Evolutionary conservation across 2,113 vertebrate genomes (phyloP).

Genomic region (Pluvianellus socialis): DNA sequence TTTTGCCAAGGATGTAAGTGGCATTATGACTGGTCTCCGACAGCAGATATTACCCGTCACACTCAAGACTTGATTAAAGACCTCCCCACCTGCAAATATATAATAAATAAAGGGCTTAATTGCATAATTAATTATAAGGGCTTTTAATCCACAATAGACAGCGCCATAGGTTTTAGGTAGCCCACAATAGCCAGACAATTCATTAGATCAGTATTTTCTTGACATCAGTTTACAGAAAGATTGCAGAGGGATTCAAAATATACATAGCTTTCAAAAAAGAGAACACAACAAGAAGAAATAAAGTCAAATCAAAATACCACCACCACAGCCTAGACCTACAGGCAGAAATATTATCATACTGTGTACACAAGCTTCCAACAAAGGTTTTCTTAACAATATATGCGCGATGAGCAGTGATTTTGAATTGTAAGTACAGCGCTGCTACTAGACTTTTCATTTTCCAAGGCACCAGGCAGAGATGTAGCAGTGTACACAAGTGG

Average conservation of each 20-base stretch:
- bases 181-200: not conserved
- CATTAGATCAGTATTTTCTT: not conserved
- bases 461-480: slow-evolving; percentile 50
- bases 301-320: not conserved
- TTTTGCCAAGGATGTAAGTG: slow-evolving; percentile 52
- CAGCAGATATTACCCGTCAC: slow-evolving; percentile 48
- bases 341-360: not conserved
- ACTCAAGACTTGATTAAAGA: slow-evolving; percentile 54
- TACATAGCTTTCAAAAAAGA: not conserved
- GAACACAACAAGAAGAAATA: not conserved
- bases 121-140: slow-evolving; percentile 54
- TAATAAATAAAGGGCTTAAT: slow-evolving; percentile 65
- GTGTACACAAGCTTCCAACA: not conserved
- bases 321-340: not conserved
- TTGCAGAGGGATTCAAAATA: not conserved
- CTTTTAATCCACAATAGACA: slow-evolving; percentile 45
- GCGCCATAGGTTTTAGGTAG: slow-evolving; percentile 66
- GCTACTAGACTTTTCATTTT: slow-evolving; percentile 18
- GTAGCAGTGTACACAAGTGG: slow-evolving; percentile 64
- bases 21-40: slow-evolving; percentile 49
- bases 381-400: not conserved
- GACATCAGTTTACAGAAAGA: not conserved
- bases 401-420: not conserved
- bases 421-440: not conserved
- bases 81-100: slow-evolving; percentile 43